A percentile compares a stretch with the other conserved stretches of the same genome.
phyloP scores from a whole-genome alignment of 2,888 invertebrate genomes.

The Ganaspis brasiliensis region DNA sequence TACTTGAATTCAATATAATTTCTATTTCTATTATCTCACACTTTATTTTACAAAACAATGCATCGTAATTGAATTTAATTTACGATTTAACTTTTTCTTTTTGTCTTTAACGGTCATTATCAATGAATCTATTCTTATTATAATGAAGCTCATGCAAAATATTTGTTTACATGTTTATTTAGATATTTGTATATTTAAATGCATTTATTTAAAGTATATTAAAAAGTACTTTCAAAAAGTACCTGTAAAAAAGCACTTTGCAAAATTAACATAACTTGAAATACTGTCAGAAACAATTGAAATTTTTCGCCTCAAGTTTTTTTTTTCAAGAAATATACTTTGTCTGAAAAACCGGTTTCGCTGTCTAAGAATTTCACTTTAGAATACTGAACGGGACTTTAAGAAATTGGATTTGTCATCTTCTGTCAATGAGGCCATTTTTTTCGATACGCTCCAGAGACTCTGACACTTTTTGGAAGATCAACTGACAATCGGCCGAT shows the following conservation, averaged over 20 bases:
- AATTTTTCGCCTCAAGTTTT: no score
- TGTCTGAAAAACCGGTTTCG: neutral
- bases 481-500: slow-evolving; percentile 13
- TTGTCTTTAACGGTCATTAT: neutral
- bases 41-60: neutral
- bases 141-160: no score
- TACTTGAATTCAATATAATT: neutral
- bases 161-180: no score
- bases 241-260: no score
- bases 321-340: neutral
- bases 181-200: no score
- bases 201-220: no score
- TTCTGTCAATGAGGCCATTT: slow-evolving; percentile 21
- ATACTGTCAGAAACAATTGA: no score
- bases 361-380: neutral
- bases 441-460: neutral
- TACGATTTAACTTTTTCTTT: neutral
- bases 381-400: slow-evolving; percentile 5
- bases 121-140: neutral
- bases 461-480: slow-evolving; percentile 13
- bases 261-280: no score
- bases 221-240: no score
- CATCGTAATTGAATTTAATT: neutral
- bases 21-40: neutral
- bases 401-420: slow-evolving; percentile 24